Evolutionary conservation across 2,113 vertebrate genomes (phyloP).

Genomic region (Stictonetta naevosa): DNA sequence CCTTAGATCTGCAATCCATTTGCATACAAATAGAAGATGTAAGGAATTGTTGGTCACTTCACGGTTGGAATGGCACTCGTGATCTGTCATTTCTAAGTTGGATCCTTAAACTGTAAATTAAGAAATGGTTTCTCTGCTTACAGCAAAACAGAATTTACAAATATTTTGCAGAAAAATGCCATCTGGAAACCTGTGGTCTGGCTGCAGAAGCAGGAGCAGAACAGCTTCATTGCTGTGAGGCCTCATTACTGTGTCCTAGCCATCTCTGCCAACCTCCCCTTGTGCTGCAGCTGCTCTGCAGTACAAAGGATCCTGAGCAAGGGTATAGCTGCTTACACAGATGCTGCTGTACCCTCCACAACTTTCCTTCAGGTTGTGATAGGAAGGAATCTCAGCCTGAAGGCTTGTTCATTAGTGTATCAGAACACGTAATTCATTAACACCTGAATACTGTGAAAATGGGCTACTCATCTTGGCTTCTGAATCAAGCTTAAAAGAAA

Average conservation of each 20-base stretch:
- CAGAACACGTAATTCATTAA: not conserved
- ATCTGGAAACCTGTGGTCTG: rapidly evolving
- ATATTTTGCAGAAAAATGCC: not conserved
- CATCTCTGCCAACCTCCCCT: not conserved
- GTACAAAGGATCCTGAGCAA: not conserved
- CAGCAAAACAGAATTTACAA: not conserved
- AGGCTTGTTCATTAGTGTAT: rapidly evolving
- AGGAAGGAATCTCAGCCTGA: not conserved
- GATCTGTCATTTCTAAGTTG: not conserved
- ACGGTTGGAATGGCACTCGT: not conserved
- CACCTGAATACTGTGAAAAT: not conserved
- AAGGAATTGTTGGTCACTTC: not conserved
- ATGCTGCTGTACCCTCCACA: rapidly evolving
- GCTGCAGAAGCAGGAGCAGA: not conserved
- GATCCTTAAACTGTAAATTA: not conserved
- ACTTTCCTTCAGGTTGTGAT: not conserved
- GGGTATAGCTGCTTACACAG: not conserved
- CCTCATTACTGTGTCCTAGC: not conserved
- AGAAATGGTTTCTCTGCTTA: not conserved
- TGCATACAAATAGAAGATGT: not conserved
- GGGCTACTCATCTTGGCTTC: not conserved
- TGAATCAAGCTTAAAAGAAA: not conserved
- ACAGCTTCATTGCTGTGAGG: rapidly evolving
- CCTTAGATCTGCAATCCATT: not conserved
- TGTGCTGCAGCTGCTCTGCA: not conserved